These are phyloP conservation scores for Meandrusa payeni DNA, from an alignment of 2,888 invertebrate species.

Conservation along the genomic window DNA sequence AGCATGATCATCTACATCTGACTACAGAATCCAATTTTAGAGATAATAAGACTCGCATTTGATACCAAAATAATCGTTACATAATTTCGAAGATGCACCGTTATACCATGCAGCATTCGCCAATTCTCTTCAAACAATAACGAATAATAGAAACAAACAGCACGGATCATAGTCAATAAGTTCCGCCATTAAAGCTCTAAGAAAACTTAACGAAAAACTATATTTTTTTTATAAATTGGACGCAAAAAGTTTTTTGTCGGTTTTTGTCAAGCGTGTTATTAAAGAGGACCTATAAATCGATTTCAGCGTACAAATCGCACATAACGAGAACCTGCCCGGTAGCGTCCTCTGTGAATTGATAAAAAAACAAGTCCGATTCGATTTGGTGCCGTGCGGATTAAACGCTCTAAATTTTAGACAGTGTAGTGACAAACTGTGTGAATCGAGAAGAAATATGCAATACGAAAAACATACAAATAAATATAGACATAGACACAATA, in stretches of 20 bases:
- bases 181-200: constrained; percentile 2
- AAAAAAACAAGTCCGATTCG: constrained; percentile 11
- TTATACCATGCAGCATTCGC: no score
- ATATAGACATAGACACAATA: no score
- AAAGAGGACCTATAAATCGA: constrained; percentile 26
- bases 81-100: no score
- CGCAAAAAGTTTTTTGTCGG: constrained; percentile 23
- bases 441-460: no score
- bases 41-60: no score
- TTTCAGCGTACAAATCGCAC: constrained; percentile 26
- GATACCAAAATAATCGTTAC: no score
- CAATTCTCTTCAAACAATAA: not conserved
- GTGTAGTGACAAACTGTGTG: no score
- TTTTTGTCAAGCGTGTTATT: constrained; percentile 28
- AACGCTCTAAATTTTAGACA: not conserved
- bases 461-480: no score
- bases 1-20: no score
- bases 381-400: constrained; percentile 12
- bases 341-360: constrained; percentile 12
- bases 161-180: not conserved
- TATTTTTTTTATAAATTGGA: constrained; percentile 5
- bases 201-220: not conserved
- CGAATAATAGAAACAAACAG: not conserved
- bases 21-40: no score
- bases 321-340: constrained; percentile 24